Conservation (phyloP, 2,888 invertebrate genomes). For the Trisateles emortualis region DNA sequence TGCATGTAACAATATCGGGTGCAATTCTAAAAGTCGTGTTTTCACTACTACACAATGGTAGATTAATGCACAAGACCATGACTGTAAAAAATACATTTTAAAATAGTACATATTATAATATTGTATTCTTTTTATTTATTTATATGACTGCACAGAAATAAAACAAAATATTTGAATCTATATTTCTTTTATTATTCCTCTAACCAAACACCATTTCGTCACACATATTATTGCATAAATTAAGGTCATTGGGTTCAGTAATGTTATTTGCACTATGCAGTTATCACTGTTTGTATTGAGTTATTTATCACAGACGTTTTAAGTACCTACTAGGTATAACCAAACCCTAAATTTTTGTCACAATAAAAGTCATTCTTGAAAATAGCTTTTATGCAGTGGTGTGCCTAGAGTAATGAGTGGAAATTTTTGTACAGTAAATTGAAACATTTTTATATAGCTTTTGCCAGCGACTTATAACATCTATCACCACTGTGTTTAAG, state of each 20-base stretch:
- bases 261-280: constrained; percentile 9
- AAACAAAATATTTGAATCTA: neutral
- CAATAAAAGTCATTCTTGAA: too few species aligned
- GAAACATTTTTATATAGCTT: too few species aligned
- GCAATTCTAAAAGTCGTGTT: neutral
- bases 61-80: neutral
- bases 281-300: neutral
- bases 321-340: neutral
- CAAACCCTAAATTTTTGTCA: neutral
- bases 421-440: too few species aligned
- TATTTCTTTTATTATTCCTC: constrained; percentile 7
- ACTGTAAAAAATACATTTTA: neutral
- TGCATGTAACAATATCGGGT: neutral
- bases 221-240: constrained; percentile 1
- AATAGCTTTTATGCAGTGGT: too few species aligned
- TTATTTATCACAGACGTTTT: constrained; percentile 6
- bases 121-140: neutral
- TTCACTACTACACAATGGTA: too few species aligned
- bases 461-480: too few species aligned
- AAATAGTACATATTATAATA: neutral
- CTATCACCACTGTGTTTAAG: too few species aligned
- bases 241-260: neutral
- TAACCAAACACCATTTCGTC: constrained; percentile 12
- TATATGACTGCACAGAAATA: constrained; percentile 10
- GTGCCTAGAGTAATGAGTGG: too few species aligned